Evolutionary conservation across 1,140 invertebrate species (phyloP), one percentile per base, ranked within the genome.

Genomic region (Drosophila prosaltans): DNA sequence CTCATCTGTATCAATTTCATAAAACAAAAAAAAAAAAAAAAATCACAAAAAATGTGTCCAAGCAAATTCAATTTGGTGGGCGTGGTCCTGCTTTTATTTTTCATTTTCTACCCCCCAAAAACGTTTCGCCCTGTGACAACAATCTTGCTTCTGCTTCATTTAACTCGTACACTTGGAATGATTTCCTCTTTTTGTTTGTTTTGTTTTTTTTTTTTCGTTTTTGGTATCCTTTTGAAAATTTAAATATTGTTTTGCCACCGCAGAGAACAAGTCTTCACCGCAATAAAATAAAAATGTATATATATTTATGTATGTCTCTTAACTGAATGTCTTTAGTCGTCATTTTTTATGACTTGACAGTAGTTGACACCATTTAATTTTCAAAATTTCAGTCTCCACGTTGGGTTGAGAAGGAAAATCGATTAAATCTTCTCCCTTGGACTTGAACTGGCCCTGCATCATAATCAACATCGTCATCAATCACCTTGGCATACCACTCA

Each of bases 111-210:
- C 66, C 64, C 64, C 48, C 39, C 41, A 39, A 63, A 66, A 63
- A 59, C 67, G 70, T 69, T 75, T 45, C 58, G 24, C 43, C 57
- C 43, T 55, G 65, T 59, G 64, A 72, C 77, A 77, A 90, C 85
- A 90, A 90, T 90, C 85, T 90, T 90, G 85, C 85, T 90, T 90
- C 85, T 90, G 85, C 70, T 90, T 90, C 85, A 90, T 90, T 90
- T 85, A 90, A 90, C 86, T 81, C 72, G 69, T 80, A 85, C 78
- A 75, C 57, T 81, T 62, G 68, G 54, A 83, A 88, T 48, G 45
- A 26, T 51, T 51, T 24, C 45, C 45, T 26, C 0, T 16, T 51
- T 8, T 51, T n/a, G 7, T n/a, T 43, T 43, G 32, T 43, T 43
- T 43, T 43, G 16, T 16, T 26, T 16, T 16, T 16, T 51, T n/a